Conservation (phyloP, 2,797 vertebrate species). For the Peromyscus attwateri region DNA sequence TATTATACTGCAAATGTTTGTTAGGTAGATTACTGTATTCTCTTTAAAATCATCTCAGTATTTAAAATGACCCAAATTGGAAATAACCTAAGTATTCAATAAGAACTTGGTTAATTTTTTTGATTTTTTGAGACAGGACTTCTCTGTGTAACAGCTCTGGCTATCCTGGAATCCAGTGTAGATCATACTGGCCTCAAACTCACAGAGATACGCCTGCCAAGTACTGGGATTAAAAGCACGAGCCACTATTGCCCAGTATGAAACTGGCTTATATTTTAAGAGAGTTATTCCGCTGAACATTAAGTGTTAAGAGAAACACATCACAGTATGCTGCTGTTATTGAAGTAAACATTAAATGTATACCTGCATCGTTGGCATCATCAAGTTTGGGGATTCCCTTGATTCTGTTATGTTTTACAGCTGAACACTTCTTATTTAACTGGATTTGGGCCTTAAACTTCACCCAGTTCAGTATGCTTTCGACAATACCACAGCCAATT, state of each 20-base stretch:
- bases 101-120: neutral
- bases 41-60: neutral
- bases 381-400: slow-evolving; percentile 99
- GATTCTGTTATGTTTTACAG: slow-evolving; percentile 97
- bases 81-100: slow-evolving; percentile 50
- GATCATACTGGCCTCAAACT: neutral
- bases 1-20: neutral
- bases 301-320: slow-evolving; percentile 34
- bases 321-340: neutral
- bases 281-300: slow-evolving; percentile 42
- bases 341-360: slow-evolving; percentile 55
- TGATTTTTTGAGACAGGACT: neutral
- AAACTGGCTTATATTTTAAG: neutral
- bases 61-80: neutral
- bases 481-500: slow-evolving; percentile 94
- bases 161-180: neutral
- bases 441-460: slow-evolving; percentile 97
- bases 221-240: neutral
- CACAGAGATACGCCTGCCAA: neutral
- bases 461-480: slow-evolving; percentile 99
- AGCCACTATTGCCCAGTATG: neutral
- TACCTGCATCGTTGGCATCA: slow-evolving; percentile 99
- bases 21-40: neutral
- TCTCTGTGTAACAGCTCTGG: neutral
- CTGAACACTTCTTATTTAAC: slow-evolving; percentile 98